A percentile compares a stretch with the other conserved stretches of the same genome.
Conservation (phyloP, 2,888 invertebrate species). For the Neria commutata region DNA sequence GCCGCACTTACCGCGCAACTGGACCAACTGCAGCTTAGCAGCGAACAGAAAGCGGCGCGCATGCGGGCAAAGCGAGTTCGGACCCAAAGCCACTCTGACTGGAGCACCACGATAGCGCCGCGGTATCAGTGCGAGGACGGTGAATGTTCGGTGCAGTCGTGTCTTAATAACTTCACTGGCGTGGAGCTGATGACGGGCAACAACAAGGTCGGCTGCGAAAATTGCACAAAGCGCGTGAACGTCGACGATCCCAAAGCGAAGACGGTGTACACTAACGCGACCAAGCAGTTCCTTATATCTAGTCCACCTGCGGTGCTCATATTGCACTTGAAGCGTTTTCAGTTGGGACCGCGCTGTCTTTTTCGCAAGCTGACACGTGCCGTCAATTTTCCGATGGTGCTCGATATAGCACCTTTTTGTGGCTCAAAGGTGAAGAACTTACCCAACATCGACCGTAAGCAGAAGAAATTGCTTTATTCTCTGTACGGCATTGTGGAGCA, state of each 20-base stretch:
- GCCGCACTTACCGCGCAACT: slow-evolving; percentile 34
- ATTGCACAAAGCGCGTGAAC: slow-evolving; percentile 79
- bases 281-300: slow-evolving; percentile 85
- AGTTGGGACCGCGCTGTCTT: slow-evolving; percentile 74
- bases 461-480: slow-evolving; percentile 78
- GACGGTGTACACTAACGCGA: slow-evolving; percentile 80
- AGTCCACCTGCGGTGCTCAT: slow-evolving; percentile 93
- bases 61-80: slow-evolving; percentile 50
- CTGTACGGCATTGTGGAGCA: slow-evolving; percentile 96
- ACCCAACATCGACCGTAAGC: slow-evolving; percentile 68
- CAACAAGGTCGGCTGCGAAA: slow-evolving; percentile 92
- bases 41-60: slow-evolving; percentile 31
- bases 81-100: slow-evolving; percentile 60
- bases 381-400: slow-evolving; percentile 82
- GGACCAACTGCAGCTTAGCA: slow-evolving; percentile 30
- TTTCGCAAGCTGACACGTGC: slow-evolving; percentile 85
- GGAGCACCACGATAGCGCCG: slow-evolving; percentile 67
- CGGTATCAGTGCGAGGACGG: slow-evolving; percentile 77
- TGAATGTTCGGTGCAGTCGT: slow-evolving; percentile 85
- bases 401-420: slow-evolving; percentile 92
- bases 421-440: slow-evolving; percentile 70
- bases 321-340: slow-evolving; percentile 94
- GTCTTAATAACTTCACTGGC: slow-evolving; percentile 90
- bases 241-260: slow-evolving; percentile 72
- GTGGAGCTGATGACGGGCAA: slow-evolving; percentile 88